Base-by-base conservation (phyloP, 1,140 invertebrate genomes). In the Drosophila persimilis region DNA sequence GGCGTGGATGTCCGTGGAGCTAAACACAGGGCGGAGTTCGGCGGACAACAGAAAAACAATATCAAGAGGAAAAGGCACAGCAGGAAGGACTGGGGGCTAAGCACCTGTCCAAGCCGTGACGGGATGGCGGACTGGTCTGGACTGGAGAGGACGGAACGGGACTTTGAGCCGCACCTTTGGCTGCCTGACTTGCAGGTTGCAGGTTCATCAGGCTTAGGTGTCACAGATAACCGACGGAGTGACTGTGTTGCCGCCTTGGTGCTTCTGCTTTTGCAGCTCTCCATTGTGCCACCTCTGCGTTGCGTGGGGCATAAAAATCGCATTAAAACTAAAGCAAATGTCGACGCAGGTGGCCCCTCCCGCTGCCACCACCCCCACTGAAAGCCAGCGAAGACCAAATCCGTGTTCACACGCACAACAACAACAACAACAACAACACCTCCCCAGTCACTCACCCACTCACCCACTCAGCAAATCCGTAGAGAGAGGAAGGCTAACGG, bases 301-400 rank as follows among this genome's bases (percentile, higher is more conserved):
- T 47, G 64, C 45, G 55, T 63, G 57, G n/a, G n/a, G 60, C 64
- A 78, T 66, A 75, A 83, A 67, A 83, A 79, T 79, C 55, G 69
- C 71, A 75, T 83, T 83, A 78, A 72, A 71, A 67, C 59, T 61
- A 52, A 78, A 66, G 64, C 20, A 50, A 77, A 73, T 60, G 58
- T 60, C 44, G 31, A 11, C 13, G 9, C 31, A 35, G 31, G 11
- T 11, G 31, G 8, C 11, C 11, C 50, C n/a, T 11, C 50, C 44
- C 20, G 7, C 47, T 29, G 24, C 24, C 3, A 24, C 3, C 3
- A 24, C 3, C 31, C 35, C 31, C 29, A 46, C 11, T 7, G 41
- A 45, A 11, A 47, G 50, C 22, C 15, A 45, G 46, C 2, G 53
- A 56, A 65, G 39, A 56, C 45, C 62, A 73, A 73, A 73, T 55